Evolutionary conservation across 2,797 vertebrate genomes (phyloP).

Genomic region (Pyrrhura leucotis): DNA sequence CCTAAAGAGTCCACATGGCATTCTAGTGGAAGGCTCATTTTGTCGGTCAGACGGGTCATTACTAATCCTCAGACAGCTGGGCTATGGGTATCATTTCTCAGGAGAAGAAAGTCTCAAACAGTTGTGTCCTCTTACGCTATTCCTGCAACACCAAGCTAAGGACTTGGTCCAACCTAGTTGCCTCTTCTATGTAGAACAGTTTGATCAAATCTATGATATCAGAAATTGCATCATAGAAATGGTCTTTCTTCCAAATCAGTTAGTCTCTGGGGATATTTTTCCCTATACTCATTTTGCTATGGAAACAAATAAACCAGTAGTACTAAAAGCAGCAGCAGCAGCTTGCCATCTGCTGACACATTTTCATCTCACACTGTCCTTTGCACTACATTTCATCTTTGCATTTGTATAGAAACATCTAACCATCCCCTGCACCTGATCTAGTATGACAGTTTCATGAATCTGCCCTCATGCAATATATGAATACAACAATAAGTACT

Average conservation of each 20-base stretch:
- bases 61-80: background rate
- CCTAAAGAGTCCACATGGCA: background rate
- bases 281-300: background rate
- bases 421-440: background rate
- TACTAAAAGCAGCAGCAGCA: background rate
- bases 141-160: background rate
- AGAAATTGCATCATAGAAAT: background rate
- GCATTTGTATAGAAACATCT: background rate
- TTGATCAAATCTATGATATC: background rate
- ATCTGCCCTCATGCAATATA: background rate
- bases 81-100: background rate
- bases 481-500: background rate
- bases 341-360: background rate
- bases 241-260: background rate
- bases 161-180: background rate
- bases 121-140: background rate
- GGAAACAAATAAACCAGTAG: background rate
- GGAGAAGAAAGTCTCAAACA: background rate
- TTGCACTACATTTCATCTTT: background rate
- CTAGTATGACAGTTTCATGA: accelerated
- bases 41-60: background rate
- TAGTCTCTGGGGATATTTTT: background rate
- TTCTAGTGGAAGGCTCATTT: background rate
- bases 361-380: background rate
- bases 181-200: background rate